Base-by-base conservation (phyloP, 2,113 vertebrate genomes). In the Bos indicus region DNA sequence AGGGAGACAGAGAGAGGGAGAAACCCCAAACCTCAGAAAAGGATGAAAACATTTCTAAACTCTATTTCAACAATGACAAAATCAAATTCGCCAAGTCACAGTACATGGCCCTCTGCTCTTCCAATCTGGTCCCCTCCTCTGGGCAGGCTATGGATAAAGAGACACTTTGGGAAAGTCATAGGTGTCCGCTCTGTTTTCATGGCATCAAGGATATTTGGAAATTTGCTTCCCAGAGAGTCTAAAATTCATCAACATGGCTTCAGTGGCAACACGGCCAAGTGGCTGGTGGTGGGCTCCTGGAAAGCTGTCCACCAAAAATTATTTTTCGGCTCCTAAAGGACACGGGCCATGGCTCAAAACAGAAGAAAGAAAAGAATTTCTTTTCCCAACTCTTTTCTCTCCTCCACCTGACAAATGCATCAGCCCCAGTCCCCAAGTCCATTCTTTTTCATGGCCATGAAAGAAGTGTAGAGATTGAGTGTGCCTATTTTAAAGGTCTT, bases 21-120 rank as follows among this genome's bases (percentile, higher is more conserved):
- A 97, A 98, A 96, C n/a, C 74, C 96, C 84, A 97, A 98, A 96
- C 97, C 97, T 98, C 96, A 92, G 95, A 71, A 96, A 94, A 98
- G 90, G 80, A 97, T 97, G 92, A 95, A 96, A 97, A 97, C 86
- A 95, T 33, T 93, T 54, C 60, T 88, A 96, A 89, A 89, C 62
- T 83, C 56, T 62, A 26, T 86, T 94, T 94, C 74, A 74, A 84
- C 95, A 93, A 90, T 28, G 33, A 97, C 33, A 96, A 97, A 89
- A 96, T 93, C 52, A 88, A 51, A 78, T 91, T 95, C 21, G 9
- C 57, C 95, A 92, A 90, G 60, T 96, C 85, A 33, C 36, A 48
- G 15, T 51, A 56, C 78, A 89, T 23, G 30, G 11, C 57, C 2
- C n/a, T 81, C 40, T 46, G 23, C 80, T 62, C 23, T 23, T 8